These are phyloP conservation scores for Ptilonorhynchus violaceus DNA, from an alignment of 2,113 vertebrate species.

Conservation along the genomic window DNA sequence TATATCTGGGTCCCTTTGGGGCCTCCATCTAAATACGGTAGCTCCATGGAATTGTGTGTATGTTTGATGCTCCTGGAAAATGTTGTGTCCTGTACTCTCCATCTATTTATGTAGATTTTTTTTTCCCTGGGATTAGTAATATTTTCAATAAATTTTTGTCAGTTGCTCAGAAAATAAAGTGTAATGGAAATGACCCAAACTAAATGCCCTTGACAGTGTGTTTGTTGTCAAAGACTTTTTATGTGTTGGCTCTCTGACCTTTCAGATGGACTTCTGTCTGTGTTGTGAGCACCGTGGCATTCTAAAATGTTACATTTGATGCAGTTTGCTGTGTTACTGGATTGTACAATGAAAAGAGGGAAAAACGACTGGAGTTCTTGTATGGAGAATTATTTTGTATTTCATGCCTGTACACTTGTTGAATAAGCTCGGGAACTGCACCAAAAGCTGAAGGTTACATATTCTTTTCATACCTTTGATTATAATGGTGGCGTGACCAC, in stretches of 20 bases:
- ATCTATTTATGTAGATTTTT: background rate
- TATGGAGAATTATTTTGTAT: background rate
- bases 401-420: background rate
- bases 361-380: background rate
- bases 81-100: background rate
- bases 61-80: background rate
- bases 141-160: background rate
- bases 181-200: background rate
- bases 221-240: background rate
- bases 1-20: background rate
- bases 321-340: background rate
- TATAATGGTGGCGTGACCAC: background rate
- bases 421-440: background rate
- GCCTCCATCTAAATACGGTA: background rate
- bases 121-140: background rate
- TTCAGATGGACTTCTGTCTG: background rate
- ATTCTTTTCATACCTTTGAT: background rate
- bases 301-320: fast-evolving
- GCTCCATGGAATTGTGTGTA: fast-evolving
- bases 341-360: background rate
- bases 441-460: background rate
- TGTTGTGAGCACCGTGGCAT: background rate
- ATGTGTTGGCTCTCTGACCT: background rate
- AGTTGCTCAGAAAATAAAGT: background rate
- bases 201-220: background rate